Evolutionary conservation across 2,888 invertebrate species (phyloP), one percentile per base, ranked within the genome.

Genomic region (Drosophila emarginata): DNA sequence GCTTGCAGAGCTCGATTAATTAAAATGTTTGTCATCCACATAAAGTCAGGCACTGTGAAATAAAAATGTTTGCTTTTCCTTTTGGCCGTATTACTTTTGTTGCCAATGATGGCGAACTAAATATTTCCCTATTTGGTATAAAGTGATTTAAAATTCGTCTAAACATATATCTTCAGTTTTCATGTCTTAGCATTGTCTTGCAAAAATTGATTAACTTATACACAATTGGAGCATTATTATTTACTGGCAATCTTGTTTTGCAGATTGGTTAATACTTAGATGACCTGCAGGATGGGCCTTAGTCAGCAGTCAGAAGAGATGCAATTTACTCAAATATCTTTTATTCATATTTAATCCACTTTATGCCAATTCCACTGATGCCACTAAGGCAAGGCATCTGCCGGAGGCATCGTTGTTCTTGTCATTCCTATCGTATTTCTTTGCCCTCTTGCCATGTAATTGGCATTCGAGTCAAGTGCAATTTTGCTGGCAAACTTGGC

Each of bases 401-500:
- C 61, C 23, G 9, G 37, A 56, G 66, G 69, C 64, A 51, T 56
- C 45, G 63, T 62, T 74, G 72, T 56, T 53, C 72, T 18, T 36
- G 45, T 45, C 45, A 53, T 56, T 64, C 59, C 69, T 36, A 59
- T 37, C 70, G 52, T 54, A 60, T 32, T 21, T 52, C 21, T 66
- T 66, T 51, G 57, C 56, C 70, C 78, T 79, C 76, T 80, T 85
- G 82, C 78, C 82, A 81, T 77, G 87, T 84, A 84, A 84, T 84
- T 84, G 84, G 84, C 84, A 84, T 84, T 84, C 80, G 84, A 84
- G 84, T 84, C 88, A 84, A 84, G 84, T 86, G 84, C 88, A 84
- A 86, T 88, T 88, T 80, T 61, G 87, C 74, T 62, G 67, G 77
- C 74, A 84, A 84, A 79, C 77, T 79, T 74, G 71, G 61, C 70